Evolutionary conservation across 2,888 invertebrate genomes (phyloP).

Genomic region (Torymus aiolomorphi): DNA sequence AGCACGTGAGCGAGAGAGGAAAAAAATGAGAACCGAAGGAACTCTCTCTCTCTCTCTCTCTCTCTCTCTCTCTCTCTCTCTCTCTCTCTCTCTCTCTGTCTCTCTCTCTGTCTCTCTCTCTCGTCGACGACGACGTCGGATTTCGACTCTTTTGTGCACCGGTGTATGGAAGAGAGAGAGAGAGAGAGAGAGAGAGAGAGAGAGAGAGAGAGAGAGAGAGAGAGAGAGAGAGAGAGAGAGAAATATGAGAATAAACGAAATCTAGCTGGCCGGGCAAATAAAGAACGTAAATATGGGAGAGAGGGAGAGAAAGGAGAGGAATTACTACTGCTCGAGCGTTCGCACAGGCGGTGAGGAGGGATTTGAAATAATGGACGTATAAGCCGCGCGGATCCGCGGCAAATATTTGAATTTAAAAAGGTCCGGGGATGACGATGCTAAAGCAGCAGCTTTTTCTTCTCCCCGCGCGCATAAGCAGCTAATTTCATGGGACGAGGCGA

Average conservation of each 20-base stretch:
- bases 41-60: neutral
- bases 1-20: conserved; percentile 5
- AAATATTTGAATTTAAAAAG: conserved; percentile 37
- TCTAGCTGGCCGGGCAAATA: conserved; percentile 22
- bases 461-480: neutral
- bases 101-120: neutral
- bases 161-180: too few relatives aligned
- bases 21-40: conserved; percentile 31
- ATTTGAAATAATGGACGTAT: conserved; percentile 35
- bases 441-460: neutral
- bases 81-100: neutral
- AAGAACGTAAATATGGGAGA: conserved; percentile 29
- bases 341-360: neutral
- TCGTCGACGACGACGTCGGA: too few relatives aligned
- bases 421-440: neutral
- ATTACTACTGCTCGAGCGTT: too few relatives aligned
- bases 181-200: neutral
- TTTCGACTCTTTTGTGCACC: too few relatives aligned
- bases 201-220: conserved; percentile 25
- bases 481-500: neutral
- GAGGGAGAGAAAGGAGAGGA: neutral
- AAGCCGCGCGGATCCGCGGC: conserved; percentile 22
- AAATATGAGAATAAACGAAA: conserved; percentile 44
- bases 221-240: neutral
- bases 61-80: neutral